Conservation (phyloP, 2,888 invertebrate genomes). For the Athalia rosae region DNA sequence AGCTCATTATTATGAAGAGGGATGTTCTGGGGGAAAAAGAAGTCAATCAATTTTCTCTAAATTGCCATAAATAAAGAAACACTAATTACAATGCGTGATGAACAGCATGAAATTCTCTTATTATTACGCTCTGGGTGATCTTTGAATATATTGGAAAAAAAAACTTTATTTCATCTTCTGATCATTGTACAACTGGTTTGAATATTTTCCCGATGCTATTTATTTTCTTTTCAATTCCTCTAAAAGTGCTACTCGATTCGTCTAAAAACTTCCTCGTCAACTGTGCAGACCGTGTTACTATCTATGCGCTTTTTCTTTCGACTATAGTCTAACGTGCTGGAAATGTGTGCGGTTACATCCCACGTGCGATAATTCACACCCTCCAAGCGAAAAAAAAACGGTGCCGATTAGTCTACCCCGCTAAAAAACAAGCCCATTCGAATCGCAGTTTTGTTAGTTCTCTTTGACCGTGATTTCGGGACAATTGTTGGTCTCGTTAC, state of each 20-base stretch:
- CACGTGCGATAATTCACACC: conserved; percentile 11
- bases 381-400: conserved; percentile 9
- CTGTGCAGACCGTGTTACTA: not conserved
- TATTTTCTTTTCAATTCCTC: too few species aligned
- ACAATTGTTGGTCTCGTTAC: too few species aligned
- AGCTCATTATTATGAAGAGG: conserved; percentile 95
- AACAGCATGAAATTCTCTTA: too few species aligned
- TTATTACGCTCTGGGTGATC: too few species aligned
- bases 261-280: not conserved
- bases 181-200: too few species aligned
- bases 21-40: conserved; percentile 85
- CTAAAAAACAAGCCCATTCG: not conserved
- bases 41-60: conserved; percentile 10
- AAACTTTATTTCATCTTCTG: too few species aligned
- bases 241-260: too few species aligned
- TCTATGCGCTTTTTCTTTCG: not conserved
- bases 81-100: not conserved
- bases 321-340: not conserved
- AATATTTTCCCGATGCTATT: too few species aligned
- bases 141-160: too few species aligned
- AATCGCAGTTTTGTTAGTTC: not conserved
- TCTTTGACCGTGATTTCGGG: too few species aligned
- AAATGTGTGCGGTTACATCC: not conserved
- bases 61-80: not conserved
- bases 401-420: not conserved